Evolutionary conservation across 2,113 vertebrate species (phyloP), one percentile per base, ranked within the genome.

Genomic region (Gorsachius goisagi): DNA sequence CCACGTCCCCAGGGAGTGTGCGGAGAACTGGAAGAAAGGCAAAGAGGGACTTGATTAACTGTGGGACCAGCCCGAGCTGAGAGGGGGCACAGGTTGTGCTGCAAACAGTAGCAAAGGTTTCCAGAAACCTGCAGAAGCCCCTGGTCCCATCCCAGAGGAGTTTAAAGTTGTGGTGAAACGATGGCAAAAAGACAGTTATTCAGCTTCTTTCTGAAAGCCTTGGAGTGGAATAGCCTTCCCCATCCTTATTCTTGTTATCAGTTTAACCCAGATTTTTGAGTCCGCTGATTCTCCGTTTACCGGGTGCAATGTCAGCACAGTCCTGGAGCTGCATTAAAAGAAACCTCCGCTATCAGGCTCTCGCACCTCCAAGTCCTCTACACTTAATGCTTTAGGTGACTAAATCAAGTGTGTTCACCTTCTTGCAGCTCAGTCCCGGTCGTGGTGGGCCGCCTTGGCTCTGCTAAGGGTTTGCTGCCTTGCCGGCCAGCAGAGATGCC

Each of bases 261-360:
- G 0, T 39, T 53, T 58, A 62, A 45, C 19, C 50, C 73, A 44
- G 23, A 14, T 26, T 47, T 47, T 3, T 9, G 28, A 56, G 47
- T 9, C 11, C 35, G 0, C 39, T 12, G 23, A 2, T 47, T 66
- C 30, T 64, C 18, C 13, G 5, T 47, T 59, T 9, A 5, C 35
- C 1, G 7, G 75, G 28, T 5, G 3, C 60, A 22, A 8, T 9
- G 39, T 33, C 49, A 64, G 41, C 0, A 2, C 27, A 8, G 53
- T 23, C 50, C n/a, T 52, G 78, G 35, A 53, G 55, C 59, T 81
- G 86, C 32, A 13, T 39, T n/a, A 32, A 30, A 41, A 44, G 22
- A 55, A 75, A 33, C 39, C 37, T 69, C 64, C 28, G 47, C 74
- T 74, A 53, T 13, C 21, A 75, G 64, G 33, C 56, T 32, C 58